Evolutionary conservation across 2,797 vertebrate genomes (phyloP), one percentile per base, ranked within the genome.

Genomic region (Bovichtus diacanthus): DNA sequence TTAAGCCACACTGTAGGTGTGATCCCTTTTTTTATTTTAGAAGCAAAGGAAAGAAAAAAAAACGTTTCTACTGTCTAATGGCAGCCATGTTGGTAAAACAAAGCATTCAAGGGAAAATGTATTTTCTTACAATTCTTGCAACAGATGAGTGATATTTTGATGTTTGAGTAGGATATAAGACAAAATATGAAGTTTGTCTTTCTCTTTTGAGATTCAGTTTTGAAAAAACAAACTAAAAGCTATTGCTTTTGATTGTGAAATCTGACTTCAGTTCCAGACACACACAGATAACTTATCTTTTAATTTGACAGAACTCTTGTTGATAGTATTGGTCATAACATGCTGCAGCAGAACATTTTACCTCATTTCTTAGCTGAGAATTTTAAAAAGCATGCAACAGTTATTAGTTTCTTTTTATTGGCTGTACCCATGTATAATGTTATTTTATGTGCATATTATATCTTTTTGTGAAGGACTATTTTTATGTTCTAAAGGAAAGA

Each of bases 51-150:
- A 85, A 74, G 49, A 27, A 74, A 82, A 86, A 85, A 70, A 74
- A 49, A 11, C 5, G 44, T 88, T 89, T 90, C 81, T 90, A 83
- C 84, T 83, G 87, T 91, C 75, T 76, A 59, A 73, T 83, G 92
- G 95, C 94, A 94, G 93, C 93, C 90, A 86, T 92, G 86, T 94
- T 95, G 83, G 94, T 94, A 91, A 93, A 89, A 87, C 71, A 86
- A 75, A 84, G 63, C 79, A 88, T 83, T 81, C 81, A 79, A 91
- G 80, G 88, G 87, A 92, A 90, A 74, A 77, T 77, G 78, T 92
- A 87, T 92, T 93, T 88, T 91, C 87, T 86, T 90, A 88, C 76
- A 76, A 65, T 87, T 70, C 54, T 81, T 78, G 80, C 70, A 78
- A 82, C 80, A 71, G 66, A 86, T 77, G 25, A 85, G 71, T 58